phyloP scores from a whole-genome alignment of 2,797 vertebrate species.

The Aphelocoma californica region DNA sequence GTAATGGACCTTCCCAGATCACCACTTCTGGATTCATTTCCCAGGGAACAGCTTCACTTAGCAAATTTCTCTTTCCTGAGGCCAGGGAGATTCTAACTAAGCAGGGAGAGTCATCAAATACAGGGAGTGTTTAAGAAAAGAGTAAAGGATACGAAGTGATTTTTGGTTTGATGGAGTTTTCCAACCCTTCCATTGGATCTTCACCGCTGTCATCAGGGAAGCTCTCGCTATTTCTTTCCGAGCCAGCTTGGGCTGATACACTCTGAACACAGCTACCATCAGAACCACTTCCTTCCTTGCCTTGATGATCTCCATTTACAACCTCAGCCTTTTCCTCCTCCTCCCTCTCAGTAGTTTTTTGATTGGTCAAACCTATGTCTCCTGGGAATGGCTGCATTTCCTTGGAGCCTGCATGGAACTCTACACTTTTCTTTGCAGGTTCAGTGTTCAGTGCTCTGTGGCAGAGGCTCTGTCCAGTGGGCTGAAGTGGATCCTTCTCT shows the following conservation, averaged over 20 bases:
- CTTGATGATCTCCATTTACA: background rate
- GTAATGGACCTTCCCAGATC: background rate
- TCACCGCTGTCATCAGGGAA: slow-evolving; percentile 9
- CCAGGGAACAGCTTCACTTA: background rate
- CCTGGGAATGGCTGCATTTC: background rate
- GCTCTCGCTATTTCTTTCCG: background rate
- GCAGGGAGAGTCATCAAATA: accelerated
- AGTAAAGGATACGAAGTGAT: slow-evolving; percentile 72
- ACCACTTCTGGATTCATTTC: background rate
- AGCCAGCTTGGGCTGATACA: background rate
- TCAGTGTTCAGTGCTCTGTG: background rate
- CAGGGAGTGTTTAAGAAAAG: background rate
- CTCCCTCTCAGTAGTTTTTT: background rate
- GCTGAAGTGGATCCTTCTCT: background rate
- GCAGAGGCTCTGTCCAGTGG: background rate
- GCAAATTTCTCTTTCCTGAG: background rate
- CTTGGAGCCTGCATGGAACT: background rate
- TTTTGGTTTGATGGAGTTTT: background rate
- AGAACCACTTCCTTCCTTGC: background rate
- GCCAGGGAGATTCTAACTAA: background rate
- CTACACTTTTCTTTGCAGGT: background rate
- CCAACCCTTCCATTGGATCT: background rate
- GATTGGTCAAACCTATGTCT: background rate
- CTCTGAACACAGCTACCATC: background rate
- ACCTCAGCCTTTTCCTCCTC: background rate